Evolutionary conservation across 1,140 invertebrate genomes (phyloP).

Genomic region (Hylyphantes graminicola): DNA sequence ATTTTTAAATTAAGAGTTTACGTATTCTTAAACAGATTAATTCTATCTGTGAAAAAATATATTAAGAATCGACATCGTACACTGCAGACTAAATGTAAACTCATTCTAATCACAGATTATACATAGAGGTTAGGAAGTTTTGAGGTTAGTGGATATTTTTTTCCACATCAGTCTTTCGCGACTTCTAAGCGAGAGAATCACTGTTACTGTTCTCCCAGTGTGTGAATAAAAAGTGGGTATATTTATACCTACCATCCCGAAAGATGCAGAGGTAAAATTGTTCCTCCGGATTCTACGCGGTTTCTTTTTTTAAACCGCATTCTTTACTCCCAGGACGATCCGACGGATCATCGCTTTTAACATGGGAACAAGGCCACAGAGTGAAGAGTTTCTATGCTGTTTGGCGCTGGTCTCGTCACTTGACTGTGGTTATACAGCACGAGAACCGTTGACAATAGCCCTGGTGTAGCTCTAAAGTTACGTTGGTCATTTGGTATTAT

Average conservation of each 20-base stretch:
- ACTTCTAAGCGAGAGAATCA: neutral
- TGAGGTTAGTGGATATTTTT: neutral
- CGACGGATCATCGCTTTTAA: conserved; percentile 16
- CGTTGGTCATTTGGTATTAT: too few species aligned
- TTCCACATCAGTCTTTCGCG: neutral
- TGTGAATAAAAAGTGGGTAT: neutral
- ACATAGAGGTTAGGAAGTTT: neutral
- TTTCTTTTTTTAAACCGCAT: conserved; percentile 40
- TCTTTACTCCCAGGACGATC: neutral
- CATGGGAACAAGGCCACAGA: too few species aligned
- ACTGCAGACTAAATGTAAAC: too few species aligned
- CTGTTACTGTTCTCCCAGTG: neutral
- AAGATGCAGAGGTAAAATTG: neutral
- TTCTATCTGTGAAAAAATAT: too few species aligned
- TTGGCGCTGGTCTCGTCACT: neutral
- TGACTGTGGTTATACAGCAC: neutral
- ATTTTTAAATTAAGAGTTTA: too few species aligned
- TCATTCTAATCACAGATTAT: too few species aligned
- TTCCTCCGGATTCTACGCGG: conserved; percentile 9
- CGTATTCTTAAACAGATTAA: too few species aligned
- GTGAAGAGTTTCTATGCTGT: too few species aligned
- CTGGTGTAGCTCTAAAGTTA: too few species aligned
- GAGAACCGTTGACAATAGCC: neutral
- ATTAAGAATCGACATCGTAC: too few species aligned
- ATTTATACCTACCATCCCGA: conserved; percentile 27